phyloP scores from a whole-genome alignment of 2,888 invertebrate genomes.

The Antitype chi region DNA sequence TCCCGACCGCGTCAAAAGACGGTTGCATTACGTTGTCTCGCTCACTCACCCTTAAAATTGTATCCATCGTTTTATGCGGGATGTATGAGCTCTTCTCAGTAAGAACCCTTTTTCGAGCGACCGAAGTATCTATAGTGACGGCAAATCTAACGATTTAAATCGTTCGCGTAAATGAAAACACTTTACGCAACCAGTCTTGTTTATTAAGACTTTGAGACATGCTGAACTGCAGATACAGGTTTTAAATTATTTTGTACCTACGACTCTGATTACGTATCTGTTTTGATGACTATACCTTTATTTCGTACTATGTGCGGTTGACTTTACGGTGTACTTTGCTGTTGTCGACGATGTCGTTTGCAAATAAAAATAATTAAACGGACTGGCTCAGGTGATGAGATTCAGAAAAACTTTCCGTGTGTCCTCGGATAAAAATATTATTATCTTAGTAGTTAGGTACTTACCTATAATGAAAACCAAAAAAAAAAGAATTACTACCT shows the following conservation, averaged over 20 bases:
- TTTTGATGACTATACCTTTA: background rate
- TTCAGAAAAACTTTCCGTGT: background rate
- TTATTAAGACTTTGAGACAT: background rate
- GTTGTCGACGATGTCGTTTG: background rate
- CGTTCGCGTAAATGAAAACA: conserved; percentile 6
- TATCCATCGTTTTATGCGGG: background rate
- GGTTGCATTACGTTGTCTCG: background rate
- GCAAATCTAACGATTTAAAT: background rate
- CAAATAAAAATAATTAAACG: background rate
- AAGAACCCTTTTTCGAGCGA: background rate
- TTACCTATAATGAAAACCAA: background rate
- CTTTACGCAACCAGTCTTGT: conserved; percentile 2
- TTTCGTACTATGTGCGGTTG: background rate
- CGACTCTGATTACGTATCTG: too few relatives aligned
- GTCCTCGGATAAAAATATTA: background rate
- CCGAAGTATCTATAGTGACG: background rate
- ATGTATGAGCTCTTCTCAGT: background rate
- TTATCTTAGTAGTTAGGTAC: too few relatives aligned
- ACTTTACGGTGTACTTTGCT: background rate
- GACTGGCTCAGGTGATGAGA: background rate
- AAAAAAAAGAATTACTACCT: background rate
- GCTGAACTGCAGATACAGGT: background rate
- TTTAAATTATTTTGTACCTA: background rate
- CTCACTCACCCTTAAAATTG: background rate
- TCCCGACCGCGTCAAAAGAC: background rate